A percentile compares a stretch with the other conserved stretches of the same genome.
Evolutionary conservation across 2,113 vertebrate genomes (phyloP).

Genomic region (Paralichthys olivaceus): DNA sequence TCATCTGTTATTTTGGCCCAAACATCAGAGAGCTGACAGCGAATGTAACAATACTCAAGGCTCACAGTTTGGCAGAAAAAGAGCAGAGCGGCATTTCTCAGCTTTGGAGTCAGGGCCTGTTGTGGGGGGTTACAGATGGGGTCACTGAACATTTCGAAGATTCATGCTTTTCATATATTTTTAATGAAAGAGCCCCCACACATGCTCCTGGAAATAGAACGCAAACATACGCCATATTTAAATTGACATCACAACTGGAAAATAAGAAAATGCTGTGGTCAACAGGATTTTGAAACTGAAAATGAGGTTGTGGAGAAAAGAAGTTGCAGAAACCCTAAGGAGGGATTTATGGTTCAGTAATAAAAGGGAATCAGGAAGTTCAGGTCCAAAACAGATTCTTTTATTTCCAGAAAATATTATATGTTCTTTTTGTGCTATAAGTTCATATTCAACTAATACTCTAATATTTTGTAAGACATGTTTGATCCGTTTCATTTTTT

Average conservation of each 20-base stretch:
- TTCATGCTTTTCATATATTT: not conserved
- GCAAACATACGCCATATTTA: not conserved
- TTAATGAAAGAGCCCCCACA: not conserved
- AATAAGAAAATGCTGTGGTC: not conserved
- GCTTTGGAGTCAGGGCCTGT: slow-evolving; percentile 28
- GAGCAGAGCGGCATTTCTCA: slow-evolving; percentile 28
- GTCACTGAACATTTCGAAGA: slow-evolving; percentile 26
- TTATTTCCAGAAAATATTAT: not conserved
- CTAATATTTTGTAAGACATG: too few relatives aligned
- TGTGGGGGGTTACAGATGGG: slow-evolving; percentile 30
- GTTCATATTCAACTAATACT: too few relatives aligned
- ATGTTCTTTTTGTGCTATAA: too few relatives aligned
- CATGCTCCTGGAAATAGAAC: not conserved
- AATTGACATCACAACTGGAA: not conserved
- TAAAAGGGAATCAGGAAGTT: not conserved
- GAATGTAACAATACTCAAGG: slow-evolving; percentile 50
- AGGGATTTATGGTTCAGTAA: not conserved
- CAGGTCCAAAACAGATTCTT: not conserved
- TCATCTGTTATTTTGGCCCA: slow-evolving; percentile 69
- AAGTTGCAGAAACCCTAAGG: not conserved
- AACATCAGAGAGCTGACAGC: slow-evolving; percentile 51
- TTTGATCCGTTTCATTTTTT: too few relatives aligned
- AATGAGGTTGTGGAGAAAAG: not conserved
- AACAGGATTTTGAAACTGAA: not conserved
- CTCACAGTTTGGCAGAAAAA: slow-evolving; percentile 52